Base-by-base conservation (phyloP, 2,888 invertebrate genomes). In the Itoplectis maculator region DNA sequence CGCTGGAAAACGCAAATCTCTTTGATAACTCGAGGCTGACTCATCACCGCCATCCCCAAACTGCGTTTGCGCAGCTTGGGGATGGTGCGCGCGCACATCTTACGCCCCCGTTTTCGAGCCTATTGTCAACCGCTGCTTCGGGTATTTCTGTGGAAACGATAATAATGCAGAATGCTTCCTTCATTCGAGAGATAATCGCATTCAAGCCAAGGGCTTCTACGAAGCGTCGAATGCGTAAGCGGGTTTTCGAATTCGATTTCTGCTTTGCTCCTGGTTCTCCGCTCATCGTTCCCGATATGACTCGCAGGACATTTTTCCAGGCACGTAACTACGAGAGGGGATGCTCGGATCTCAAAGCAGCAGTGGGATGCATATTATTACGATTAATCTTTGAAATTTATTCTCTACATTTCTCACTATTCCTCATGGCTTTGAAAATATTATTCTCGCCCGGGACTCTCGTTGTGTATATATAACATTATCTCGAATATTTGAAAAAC, bases 1-100 rank as follows among this genome's bases (percentile, higher is more conserved):
- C 29, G 47, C 15, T 47, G 15, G 15, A 15, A 7, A 13, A 29
- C 13, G 0, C 13, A 0, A n/a, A n/a, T 59, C 6, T 18, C 9
- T 68, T 79, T 82, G 75, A 69, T 20, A 69, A 20, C 2, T 20
- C 56, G 68, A 35, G 56, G 66, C 45, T 78, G 73, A 78, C 69
- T 74, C 74, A 74, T 61, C 35, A 54, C 51, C 65, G 47, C 51
- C 65, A 63, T 65, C 63, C 42, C 42, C 49, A 54, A 47, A 66
- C 8, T 51, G 66, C 66, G 73, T 68, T 61, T 51, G 81, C 72
- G 66, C 63, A 42, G 15, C 42, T 13, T 35, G n/a, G n/a, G n/a
- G n/a, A n/a, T n/a, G 29, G 20, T 68, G 61, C 70, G 68, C 63
- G 66, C 70, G 76, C 70, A 73, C 59, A 45, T 68, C 23, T 11